phyloP scores from a whole-genome alignment of 92 coral and sea anemone species.

The Hydrozoanthus gracilis region DNA sequence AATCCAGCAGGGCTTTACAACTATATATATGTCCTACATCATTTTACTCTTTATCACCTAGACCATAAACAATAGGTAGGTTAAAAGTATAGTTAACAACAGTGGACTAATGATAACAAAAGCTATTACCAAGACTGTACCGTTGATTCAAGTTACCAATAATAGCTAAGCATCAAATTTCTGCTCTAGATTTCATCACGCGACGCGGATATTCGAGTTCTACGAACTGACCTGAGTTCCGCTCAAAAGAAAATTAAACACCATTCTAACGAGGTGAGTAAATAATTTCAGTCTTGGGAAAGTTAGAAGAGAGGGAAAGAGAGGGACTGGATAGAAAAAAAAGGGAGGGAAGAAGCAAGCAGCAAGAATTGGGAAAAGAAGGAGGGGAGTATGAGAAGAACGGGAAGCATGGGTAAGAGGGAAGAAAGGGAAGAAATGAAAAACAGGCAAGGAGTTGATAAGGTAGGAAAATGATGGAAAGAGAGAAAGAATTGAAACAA shows the following conservation, averaged over 20 bases:
- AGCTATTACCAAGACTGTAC: too few species aligned
- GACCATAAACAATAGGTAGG: too few species aligned
- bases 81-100: too few species aligned
- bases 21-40: too few species aligned
- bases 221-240: conserved; percentile 88
- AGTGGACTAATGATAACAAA: too few species aligned
- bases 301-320: not conserved
- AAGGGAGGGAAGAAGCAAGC: not conserved
- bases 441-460: not conserved
- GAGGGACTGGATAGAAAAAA: not conserved
- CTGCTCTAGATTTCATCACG: conserved; percentile 79
- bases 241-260: conserved; percentile 98
- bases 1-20: too few species aligned
- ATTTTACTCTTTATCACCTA: too few species aligned
- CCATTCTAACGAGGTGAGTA: conserved; percentile 87
- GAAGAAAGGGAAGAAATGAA: not conserved
- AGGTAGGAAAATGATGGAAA: not conserved
- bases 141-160: too few species aligned
- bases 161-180: not conserved
- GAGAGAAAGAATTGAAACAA: not conserved
- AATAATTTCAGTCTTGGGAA: too few species aligned
- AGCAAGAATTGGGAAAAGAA: too few species aligned
- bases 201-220: conserved; percentile 91
- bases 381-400: not conserved
- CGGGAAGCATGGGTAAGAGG: not conserved